phyloP scores from a whole-genome alignment of 2,113 vertebrate species.

The Lampris incognitus region DNA sequence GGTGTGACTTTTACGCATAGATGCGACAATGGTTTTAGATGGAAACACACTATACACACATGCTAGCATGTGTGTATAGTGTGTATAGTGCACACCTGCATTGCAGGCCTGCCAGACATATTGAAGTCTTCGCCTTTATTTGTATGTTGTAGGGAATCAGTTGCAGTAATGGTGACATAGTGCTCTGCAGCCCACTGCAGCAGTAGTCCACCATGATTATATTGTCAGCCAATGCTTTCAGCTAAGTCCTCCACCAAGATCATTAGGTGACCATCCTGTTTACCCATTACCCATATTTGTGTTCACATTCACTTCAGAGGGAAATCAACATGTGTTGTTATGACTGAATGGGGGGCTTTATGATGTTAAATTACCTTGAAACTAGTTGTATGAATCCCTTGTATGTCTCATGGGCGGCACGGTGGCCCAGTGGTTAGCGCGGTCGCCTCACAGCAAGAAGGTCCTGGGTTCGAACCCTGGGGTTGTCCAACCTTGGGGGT shows the following conservation, averaged over 20 bases:
- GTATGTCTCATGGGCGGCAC: too few species aligned
- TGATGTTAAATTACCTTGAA: slow-evolving; percentile 1
- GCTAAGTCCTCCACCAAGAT: slow-evolving; percentile 30
- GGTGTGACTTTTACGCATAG: slow-evolving; percentile 18
- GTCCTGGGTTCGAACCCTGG: too few species aligned
- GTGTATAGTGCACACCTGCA: slow-evolving; percentile 14
- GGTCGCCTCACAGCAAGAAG: too few species aligned
- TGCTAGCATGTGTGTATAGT: background rate
- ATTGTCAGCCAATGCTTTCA: slow-evolving; percentile 19
- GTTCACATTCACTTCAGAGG: slow-evolving; percentile 25
- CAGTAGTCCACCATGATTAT: slow-evolving; percentile 17
- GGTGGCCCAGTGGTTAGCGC: too few species aligned
- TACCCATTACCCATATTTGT: slow-evolving; percentile 37
- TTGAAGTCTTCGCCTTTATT: background rate
- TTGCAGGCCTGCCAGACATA: slow-evolving; percentile 12
- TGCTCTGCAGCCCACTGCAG: background rate
- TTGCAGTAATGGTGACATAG: slow-evolving; percentile 32
- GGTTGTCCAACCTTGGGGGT: too few species aligned
- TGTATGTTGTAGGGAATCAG: too few species aligned
- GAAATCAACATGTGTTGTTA: slow-evolving; percentile 44
- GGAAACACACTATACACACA: background rate
- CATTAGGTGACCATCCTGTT: slow-evolving; percentile 25
- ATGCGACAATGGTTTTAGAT: slow-evolving; percentile 41
- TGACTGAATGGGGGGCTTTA: slow-evolving; percentile 20
- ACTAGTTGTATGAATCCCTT: background rate